Conservation (phyloP, 2,888 invertebrate species). For the Xylophagus ater region DNA sequence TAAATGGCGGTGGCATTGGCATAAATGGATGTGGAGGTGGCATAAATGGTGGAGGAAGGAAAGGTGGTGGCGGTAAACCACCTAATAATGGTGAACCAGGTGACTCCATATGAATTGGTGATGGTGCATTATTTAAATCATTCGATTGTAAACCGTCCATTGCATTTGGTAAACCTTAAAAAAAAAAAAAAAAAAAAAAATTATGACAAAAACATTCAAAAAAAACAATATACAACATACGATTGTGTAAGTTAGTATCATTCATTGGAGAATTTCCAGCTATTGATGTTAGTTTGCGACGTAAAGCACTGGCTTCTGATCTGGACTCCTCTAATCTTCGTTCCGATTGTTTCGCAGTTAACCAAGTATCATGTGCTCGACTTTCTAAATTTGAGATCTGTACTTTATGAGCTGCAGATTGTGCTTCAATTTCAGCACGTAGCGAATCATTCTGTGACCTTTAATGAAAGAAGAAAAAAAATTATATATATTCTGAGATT, state of each 20-base stretch:
- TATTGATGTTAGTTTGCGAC: constrained; percentile 45
- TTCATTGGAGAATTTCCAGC: constrained; percentile 20
- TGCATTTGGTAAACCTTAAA: constrained; percentile 11
- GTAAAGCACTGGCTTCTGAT: constrained; percentile 55
- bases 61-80: constrained; percentile 45
- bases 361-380: constrained; percentile 78
- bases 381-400: constrained; percentile 71
- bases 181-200: constrained; percentile 7
- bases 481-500: neutral
- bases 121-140: constrained; percentile 29
- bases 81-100: constrained; percentile 39
- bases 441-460: constrained; percentile 49
- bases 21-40: constrained; percentile 49
- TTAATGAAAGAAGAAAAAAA: constrained; percentile 13
- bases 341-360: constrained; percentile 68
- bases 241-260: constrained; percentile 22
- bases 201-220: constrained; percentile 2
- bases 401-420: constrained; percentile 53
- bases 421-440: constrained; percentile 76
- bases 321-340: constrained; percentile 71
- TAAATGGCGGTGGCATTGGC: constrained; percentile 47
- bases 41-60: constrained; percentile 52
- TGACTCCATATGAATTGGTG: constrained; percentile 37
- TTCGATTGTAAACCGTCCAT: constrained; percentile 19
- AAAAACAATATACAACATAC: constrained; percentile 19